These are phyloP conservation scores for Laothoe populi DNA, from an alignment of 2,888 invertebrate genomes.

Conservation along the genomic window DNA sequence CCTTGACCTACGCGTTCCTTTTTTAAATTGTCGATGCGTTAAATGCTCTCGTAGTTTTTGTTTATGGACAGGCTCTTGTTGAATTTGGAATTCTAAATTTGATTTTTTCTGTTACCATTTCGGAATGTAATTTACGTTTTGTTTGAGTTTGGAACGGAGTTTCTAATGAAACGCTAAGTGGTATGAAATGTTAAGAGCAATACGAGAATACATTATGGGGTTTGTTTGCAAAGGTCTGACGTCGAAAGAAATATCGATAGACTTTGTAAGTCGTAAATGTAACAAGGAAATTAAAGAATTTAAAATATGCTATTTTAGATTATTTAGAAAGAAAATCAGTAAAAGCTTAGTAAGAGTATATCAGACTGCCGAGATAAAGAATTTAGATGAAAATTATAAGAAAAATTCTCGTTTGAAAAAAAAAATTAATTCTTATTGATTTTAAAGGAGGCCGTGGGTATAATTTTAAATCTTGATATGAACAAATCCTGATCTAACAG, in stretches of 20 bases:
- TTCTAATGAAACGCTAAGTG: background rate
- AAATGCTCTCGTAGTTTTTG: constrained; percentile 17
- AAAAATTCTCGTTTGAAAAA: no score
- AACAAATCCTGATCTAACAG: no score
- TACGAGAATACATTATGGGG: constrained; percentile 4
- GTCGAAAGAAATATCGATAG: background rate
- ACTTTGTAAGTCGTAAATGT: no score
- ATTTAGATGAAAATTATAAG: no score
- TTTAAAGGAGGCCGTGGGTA: no score
- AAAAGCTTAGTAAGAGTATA: no score
- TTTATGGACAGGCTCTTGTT: constrained; percentile 29
- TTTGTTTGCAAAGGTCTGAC: constrained; percentile 10
- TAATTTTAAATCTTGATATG: no score
- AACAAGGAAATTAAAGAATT: no score
- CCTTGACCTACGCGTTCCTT: constrained; percentile 49
- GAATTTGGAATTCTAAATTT: constrained; percentile 32
- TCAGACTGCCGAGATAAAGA: no score
- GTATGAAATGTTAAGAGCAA: constrained; percentile 1
- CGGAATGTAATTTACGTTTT: constrained; percentile 33
- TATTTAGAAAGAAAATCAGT: no score
- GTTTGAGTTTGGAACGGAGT: constrained; percentile 22
- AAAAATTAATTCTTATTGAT: no score
- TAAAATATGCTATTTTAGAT: no score
- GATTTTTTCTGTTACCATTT: constrained; percentile 31
- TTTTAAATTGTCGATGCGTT: constrained; percentile 35